Evolutionary conservation across 30 jellyfish, hydroid and myxozoan genomes (phyloP), one percentile per base, ranked within the genome.

Genomic region (Pseudorhiza aurosa): DNA sequence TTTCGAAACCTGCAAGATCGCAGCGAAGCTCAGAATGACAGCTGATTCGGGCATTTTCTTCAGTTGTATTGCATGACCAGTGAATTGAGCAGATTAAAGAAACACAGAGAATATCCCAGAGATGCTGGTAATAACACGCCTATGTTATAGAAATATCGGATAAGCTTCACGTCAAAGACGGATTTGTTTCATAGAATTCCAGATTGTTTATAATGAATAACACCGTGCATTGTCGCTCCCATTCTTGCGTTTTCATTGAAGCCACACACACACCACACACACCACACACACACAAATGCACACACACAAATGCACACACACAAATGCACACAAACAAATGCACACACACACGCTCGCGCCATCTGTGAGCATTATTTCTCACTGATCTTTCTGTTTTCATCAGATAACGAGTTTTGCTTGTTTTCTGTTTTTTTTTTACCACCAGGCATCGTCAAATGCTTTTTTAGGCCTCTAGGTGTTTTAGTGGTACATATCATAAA

Each of bases 51-150:
- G n/a, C n/a, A n/a, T n/a, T 19, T 53, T 8, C 35, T 53, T 19
- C 3, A 19, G 24, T 4, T 12, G 7, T 18, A 8, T 53, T 53
- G 67, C 67, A 53, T 53, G 32, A 53, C 67, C 36, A 53, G 67
- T 53, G 67, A 47, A 47, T 47, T 53, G 24, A 53, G 21, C 67
- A 53, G 36, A 53, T 53, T 33, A 53, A n/a, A 19, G 67, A 39
- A 39, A 12, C 7, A 18, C 1, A 19, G 67, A 53, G 35, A 53
- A 53, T 53, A 53, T 53, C 67, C 67, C 37, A 53, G 24, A 53
- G 67, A 53, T 37, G 67, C 67, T 53, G 36, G 67, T 3, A n/a
- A 53, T 53, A 2, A 19, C 67, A 53, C 67, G 67, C 67, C 67
- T 8, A 53, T 53, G 33, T 53, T 53, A 53, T 53, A 53, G 36